A percentile compares a stretch with the other conserved stretches of the same genome.
phyloP scores from a whole-genome alignment of 2,113 vertebrate species.

The Terrapene triunguis region DNA sequence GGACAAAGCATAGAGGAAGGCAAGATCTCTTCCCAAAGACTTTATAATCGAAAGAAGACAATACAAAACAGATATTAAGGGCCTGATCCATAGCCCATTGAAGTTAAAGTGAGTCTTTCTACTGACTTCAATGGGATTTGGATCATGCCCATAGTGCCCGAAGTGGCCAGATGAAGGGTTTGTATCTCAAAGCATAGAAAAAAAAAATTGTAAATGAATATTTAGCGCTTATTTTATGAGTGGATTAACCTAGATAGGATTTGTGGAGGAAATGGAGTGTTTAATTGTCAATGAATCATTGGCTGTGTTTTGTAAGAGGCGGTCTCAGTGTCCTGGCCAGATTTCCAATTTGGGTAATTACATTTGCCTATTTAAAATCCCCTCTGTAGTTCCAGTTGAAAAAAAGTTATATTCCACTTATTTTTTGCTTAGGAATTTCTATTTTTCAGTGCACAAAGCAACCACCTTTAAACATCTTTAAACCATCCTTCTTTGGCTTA shows the following conservation, averaged over 20 bases:
- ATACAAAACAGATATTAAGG: neutral
- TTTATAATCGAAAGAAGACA: neutral
- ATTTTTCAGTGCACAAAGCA: neutral
- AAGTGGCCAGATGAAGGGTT: neutral
- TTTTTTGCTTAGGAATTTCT: neutral
- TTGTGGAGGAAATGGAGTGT: neutral
- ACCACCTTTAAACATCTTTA: neutral
- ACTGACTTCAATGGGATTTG: neutral
- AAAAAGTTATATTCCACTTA: neutral
- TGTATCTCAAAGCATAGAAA: neutral
- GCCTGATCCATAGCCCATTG: neutral
- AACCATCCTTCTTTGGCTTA: neutral
- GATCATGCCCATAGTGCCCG: neutral
- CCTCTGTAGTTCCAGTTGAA: neutral
- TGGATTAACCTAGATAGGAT: neutral
- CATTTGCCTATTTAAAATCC: neutral
- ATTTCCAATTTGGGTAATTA: neutral
- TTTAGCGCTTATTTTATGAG: neutral
- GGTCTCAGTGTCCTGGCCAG: neutral
- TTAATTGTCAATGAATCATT: neutral
- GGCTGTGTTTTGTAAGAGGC: conserved; percentile 15
- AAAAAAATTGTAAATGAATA: neutral
- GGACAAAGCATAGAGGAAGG: neutral
- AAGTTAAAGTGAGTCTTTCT: conserved; percentile 5
- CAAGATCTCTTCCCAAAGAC: neutral